Evolutionary conservation across 2,113 vertebrate genomes (phyloP).

Genomic region (Furnarius figulus): DNA sequence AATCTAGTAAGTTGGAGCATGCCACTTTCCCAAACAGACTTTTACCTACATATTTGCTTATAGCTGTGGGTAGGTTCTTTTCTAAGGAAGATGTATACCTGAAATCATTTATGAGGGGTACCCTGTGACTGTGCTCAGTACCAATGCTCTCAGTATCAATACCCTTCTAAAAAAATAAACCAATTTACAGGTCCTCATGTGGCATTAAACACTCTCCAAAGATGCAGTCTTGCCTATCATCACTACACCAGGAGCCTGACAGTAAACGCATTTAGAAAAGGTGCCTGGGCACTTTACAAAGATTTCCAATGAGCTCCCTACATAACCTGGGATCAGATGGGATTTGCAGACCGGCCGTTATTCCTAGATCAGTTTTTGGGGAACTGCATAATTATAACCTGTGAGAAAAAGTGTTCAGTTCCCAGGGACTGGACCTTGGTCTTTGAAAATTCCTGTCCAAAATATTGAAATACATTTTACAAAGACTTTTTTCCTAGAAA

Average conservation of each 20-base stretch:
- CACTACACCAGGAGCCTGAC: not conserved
- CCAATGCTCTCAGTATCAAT: not conserved
- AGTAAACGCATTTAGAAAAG: not conserved
- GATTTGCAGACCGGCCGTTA: not conserved
- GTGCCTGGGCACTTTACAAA: not conserved
- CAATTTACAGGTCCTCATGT: not conserved
- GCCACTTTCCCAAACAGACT: not conserved
- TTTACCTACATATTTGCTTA: not conserved
- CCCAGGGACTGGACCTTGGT: not conserved
- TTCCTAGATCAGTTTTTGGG: not conserved
- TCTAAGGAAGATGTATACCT: not conserved
- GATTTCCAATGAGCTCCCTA: not conserved
- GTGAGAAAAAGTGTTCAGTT: not conserved
- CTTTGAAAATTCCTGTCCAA: not conserved
- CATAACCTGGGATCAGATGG: not conserved
- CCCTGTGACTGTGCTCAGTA: not conserved
- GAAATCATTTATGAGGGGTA: accelerated
- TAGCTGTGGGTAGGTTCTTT: not conserved
- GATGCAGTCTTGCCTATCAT: not conserved
- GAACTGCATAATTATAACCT: not conserved
- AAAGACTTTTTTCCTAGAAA: not conserved
- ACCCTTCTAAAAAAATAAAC: not conserved
- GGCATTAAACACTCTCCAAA: not conserved
- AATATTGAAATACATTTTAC: not conserved
- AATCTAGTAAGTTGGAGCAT: not conserved